Conservation (phyloP, 1,140 invertebrate genomes). For the Pentalonia nigronervosa region DNA sequence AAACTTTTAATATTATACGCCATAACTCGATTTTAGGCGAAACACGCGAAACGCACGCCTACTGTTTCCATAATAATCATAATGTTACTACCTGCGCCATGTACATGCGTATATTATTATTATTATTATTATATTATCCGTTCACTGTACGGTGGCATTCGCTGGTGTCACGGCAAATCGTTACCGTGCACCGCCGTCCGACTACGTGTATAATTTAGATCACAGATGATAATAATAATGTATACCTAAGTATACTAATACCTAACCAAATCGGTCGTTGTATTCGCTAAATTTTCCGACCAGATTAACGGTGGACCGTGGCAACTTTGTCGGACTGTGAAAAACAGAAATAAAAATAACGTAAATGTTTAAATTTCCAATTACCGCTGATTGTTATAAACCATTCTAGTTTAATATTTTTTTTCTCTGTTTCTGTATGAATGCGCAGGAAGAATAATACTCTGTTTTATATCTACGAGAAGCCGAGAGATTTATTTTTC, state of each 20-base stretch:
- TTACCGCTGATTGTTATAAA: background rate
- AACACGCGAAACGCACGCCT: background rate
- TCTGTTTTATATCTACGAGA: background rate
- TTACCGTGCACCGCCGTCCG: too few species aligned
- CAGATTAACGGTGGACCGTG: background rate
- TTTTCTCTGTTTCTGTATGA: background rate
- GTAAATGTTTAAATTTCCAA: background rate
- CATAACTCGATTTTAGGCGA: background rate
- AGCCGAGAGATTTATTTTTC: background rate
- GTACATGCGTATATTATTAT: background rate
- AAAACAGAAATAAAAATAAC: background rate
- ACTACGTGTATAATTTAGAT: background rate
- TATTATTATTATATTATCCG: background rate
- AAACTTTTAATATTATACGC: background rate
- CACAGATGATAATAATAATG: background rate
- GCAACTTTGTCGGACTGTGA: background rate
- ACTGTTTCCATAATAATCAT: background rate
- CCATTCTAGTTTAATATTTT: background rate
- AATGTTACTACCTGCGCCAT: background rate
- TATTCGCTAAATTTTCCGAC: background rate
- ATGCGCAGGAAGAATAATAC: background rate
- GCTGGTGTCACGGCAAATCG: too few species aligned
- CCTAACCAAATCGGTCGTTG: background rate
- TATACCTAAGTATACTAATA: background rate
- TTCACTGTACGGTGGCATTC: background rate